Evolutionary conservation across 92 coral and sea anemone species (phyloP), one percentile per base, ranked within the genome.

Genomic region (Paramuricea clavata): DNA sequence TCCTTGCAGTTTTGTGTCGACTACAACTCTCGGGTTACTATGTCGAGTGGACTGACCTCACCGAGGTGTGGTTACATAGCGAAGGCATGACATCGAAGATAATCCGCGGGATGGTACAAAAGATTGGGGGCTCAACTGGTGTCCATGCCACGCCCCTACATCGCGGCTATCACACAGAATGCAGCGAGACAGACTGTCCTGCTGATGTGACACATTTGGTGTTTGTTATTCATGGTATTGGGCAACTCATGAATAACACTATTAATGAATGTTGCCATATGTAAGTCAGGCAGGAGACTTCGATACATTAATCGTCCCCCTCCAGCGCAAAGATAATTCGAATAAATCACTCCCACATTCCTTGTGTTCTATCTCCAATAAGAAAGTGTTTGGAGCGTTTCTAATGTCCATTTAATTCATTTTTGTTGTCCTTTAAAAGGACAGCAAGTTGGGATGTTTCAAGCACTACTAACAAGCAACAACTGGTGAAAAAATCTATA

Each of bases 191-290:
- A 30, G 97, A 96, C 81, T 85, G 83, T 60, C 99, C 97, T 15
- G 91, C 93, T 59, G 95, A 96, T 26, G 92, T 96, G n/a, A 87
- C 92, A 21, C 99, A 96, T 71, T 78, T 96, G 88, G 98, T 96
- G 81, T 96, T 96, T 85, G 99, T 96, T 22, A 88, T 96, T 15
- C 99, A 96, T 81, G 99, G 99, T 9, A 96, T 96, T 81, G 99
- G 99, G 3, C 99, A 96, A 92, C 76, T 96, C 21, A 28, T 94
- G 79, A 93, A 94, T 81, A 96, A 90, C 94, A 94, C 98, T 75
- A 96, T 88, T 74, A 96, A 94, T 83, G 98, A 91, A 62, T 93
- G 94, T 62, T 91, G 95, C 73, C 87, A 93, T 17, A 94, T 87
- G 98, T 95, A 85, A 91, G 98, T 87, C 25, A 25, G 70, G n/a